phyloP scores from a whole-genome alignment of 2,888 invertebrate genomes.

The Acrobasis consociella region DNA sequence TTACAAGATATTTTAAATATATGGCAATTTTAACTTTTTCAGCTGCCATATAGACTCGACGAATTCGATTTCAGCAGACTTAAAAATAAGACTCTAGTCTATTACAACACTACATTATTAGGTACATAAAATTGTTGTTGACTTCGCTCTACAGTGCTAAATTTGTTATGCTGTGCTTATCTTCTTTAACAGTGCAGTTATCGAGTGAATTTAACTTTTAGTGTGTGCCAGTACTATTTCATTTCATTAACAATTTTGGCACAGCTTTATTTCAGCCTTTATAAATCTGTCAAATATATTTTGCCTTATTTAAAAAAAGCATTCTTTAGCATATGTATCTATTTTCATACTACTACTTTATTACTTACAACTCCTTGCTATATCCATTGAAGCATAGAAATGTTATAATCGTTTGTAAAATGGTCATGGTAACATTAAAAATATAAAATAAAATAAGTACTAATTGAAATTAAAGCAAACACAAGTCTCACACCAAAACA shows the following conservation, averaged over 20 bases:
- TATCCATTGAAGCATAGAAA: constrained; percentile 70
- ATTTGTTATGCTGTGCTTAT: constrained; percentile 32
- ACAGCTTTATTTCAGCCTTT: constrained; percentile 11
- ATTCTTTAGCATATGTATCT: constrained; percentile 26
- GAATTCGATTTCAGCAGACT: too few species aligned
- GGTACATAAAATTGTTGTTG: constrained; percentile 18
- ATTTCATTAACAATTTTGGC: constrained; percentile 25
- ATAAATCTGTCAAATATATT: constrained; percentile 1
- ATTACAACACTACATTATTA: too few species aligned
- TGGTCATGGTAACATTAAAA: constrained; percentile 24
- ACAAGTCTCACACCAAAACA: neutral
- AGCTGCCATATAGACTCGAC: too few species aligned
- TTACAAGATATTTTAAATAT: too few species aligned
- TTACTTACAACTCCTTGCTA: constrained; percentile 82
- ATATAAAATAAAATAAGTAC: neutral
- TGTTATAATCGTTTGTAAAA: constrained; percentile 44
- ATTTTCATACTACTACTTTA: constrained; percentile 28
- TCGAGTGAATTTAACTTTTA: constrained; percentile 25
- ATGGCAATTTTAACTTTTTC: too few species aligned
- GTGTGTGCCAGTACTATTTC: constrained; percentile 30
- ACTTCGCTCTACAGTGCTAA: constrained; percentile 32
- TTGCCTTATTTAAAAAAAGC: constrained; percentile 30
- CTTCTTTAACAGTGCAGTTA: constrained; percentile 29
- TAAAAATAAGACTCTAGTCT: too few species aligned
- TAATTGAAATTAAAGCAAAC: neutral